Evolutionary conservation across 1,140 invertebrate species (phyloP).

Genomic region (Macrobrachium nipponense): DNA sequence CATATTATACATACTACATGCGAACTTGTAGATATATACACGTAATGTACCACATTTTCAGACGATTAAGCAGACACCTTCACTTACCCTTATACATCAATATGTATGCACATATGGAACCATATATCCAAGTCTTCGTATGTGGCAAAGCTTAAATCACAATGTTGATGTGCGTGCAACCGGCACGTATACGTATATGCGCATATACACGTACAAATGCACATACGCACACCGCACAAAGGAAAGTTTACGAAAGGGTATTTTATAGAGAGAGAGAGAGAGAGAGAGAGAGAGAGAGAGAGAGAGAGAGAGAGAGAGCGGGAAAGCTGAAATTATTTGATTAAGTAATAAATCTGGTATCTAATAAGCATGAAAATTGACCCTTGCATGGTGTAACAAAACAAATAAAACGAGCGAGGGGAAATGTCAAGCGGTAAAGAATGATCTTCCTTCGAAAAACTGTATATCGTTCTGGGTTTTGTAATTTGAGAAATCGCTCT

Average conservation of each 20-base stretch:
- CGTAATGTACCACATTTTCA: background rate
- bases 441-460: too few relatives aligned
- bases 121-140: too few relatives aligned
- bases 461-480: too few relatives aligned
- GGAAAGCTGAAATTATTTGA: background rate
- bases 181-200: background rate
- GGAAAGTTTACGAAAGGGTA: background rate
- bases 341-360: too few relatives aligned
- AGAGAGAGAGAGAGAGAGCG: background rate
- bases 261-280: background rate
- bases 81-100: background rate
- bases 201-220: slow-evolving; percentile 3
- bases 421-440: too few relatives aligned
- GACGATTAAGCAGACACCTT: background rate
- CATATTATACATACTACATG: background rate
- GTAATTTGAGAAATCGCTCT: too few relatives aligned
- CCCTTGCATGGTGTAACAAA: too few relatives aligned
- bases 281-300: background rate
- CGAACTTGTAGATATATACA: background rate
- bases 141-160: background rate
- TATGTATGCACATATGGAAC: background rate
- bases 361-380: too few relatives aligned
- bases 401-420: too few relatives aligned
- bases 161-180: background rate
- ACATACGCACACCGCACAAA: background rate